Base-by-base conservation (phyloP, 1,140 invertebrate genomes). In the Oryctes rhinoceros region DNA sequence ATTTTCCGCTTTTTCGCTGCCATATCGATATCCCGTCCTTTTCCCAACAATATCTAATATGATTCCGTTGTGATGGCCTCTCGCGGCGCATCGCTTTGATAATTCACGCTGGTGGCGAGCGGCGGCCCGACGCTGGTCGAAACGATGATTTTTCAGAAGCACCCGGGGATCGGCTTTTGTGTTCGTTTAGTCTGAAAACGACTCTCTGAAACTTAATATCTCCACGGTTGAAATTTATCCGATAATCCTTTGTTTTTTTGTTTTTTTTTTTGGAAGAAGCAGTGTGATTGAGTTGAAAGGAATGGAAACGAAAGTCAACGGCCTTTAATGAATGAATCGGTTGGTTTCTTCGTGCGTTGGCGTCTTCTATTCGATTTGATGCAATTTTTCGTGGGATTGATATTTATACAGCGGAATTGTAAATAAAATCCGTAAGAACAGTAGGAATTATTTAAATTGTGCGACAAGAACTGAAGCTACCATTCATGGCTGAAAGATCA, bases 101-200 rank as follows among this genome's bases (percentile, higher is more conserved):
- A 59, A 59, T 59, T 18, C 18, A 59, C 18, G 3, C 53, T 15
- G 53, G n/a, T 4, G 15, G n/a, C 15, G 24, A 30, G 24, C 13
- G 53, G 53, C 5, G n/a, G 53, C 13, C 15, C 15, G 18, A 59
- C 15, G n/a, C 53, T 59, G 13, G 53, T 59, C 53, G 15, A 59
- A 59, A 59, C 18, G 53, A 59, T 59, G 53, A 59, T 59, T 59
- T 59, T 59, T 59, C 53, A 59, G 53, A 59, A 59, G 18, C 18
- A 15, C 13, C 15, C 53, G 53, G 53, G 53, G 53, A 59, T 59
- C 53, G 15, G 15, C 53, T 18, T 59, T 59, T 59, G 53, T 59
- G 53, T 59, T 59, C 53, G 53, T 59, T 59, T 18, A 59, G 13
- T 59, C 53, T 18, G 53, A 59, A 59, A 59, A 59, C 53, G 15